These are phyloP conservation scores for Phrynocephalus forsythii DNA, from an alignment of 2,797 vertebrate species.

Conservation along the genomic window DNA sequence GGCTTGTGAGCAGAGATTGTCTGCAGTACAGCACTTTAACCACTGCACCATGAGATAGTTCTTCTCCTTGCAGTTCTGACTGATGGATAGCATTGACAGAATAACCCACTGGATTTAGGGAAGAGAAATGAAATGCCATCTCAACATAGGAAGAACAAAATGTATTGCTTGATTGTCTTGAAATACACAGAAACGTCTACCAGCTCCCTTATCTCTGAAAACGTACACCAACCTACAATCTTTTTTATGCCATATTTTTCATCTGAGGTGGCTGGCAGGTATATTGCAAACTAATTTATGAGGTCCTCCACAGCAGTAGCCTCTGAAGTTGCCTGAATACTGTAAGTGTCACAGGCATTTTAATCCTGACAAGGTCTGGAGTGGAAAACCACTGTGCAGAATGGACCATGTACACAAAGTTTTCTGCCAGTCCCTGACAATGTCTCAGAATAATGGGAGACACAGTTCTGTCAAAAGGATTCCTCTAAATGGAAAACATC, in stretches of 20 bases:
- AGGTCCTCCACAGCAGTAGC: constrained; percentile 8
- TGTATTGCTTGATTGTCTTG: constrained; percentile 18
- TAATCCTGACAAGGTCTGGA: constrained; percentile 25
- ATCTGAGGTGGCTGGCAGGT: constrained; percentile 45
- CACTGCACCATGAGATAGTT: too few species aligned
- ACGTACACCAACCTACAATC: constrained; percentile 23
- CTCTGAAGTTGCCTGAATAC: constrained; percentile 32
- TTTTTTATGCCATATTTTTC: constrained; percentile 51
- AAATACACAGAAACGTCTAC: constrained; percentile 41
- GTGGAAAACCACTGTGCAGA: constrained; percentile 22
- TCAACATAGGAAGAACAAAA: neutral
- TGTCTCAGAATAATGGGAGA: neutral
- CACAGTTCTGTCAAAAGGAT: neutral
- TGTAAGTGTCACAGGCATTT: constrained; percentile 25
- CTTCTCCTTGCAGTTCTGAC: neutral
- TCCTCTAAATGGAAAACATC: neutral
- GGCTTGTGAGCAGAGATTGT: too few species aligned
- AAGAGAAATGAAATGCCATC: constrained; percentile 15
- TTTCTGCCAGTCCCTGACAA: neutral
- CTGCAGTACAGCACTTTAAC: too few species aligned
- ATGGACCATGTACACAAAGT: neutral
- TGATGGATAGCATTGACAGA: neutral
- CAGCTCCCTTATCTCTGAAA: constrained; percentile 33
- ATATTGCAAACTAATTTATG: constrained; percentile 55
- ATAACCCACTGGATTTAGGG: neutral